Evolutionary conservation across 2,888 invertebrate species (phyloP).

Genomic region (Drosophila putrida): DNA sequence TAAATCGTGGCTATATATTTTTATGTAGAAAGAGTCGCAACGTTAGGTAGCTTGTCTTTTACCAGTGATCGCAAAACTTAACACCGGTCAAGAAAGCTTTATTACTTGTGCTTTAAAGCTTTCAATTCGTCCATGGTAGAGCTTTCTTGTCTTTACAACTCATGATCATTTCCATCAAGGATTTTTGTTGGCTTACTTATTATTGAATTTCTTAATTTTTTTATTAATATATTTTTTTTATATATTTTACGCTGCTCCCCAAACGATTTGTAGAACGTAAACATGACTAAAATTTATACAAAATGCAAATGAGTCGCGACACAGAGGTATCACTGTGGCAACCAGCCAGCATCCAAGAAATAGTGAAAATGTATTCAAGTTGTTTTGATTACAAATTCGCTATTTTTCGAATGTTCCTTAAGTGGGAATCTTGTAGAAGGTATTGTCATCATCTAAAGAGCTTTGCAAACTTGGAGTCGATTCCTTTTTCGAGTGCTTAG

Average conservation of each 20-base stretch:
- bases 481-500: background rate
- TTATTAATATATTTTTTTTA: background rate
- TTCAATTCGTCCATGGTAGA: too few relatives aligned
- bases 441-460: background rate
- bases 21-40: too few relatives aligned
- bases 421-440: background rate
- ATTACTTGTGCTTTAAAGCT: too few relatives aligned
- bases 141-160: too few relatives aligned
- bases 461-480: background rate
- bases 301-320: background rate
- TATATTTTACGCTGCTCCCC: background rate
- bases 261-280: background rate
- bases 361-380: constrained; percentile 8
- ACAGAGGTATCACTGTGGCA: background rate
- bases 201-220: background rate
- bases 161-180: too few relatives aligned
- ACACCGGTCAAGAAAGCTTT: too few relatives aligned
- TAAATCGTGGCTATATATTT: too few relatives aligned
- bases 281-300: constrained; percentile 8
- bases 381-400: constrained; percentile 5
- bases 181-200: too few relatives aligned
- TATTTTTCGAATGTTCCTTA: constrained; percentile 13
- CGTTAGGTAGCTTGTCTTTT: too few relatives aligned
- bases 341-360: constrained; percentile 6
- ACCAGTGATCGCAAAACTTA: too few relatives aligned